Base-by-base conservation (phyloP, 2,888 invertebrate species). In the Tipula unca region DNA sequence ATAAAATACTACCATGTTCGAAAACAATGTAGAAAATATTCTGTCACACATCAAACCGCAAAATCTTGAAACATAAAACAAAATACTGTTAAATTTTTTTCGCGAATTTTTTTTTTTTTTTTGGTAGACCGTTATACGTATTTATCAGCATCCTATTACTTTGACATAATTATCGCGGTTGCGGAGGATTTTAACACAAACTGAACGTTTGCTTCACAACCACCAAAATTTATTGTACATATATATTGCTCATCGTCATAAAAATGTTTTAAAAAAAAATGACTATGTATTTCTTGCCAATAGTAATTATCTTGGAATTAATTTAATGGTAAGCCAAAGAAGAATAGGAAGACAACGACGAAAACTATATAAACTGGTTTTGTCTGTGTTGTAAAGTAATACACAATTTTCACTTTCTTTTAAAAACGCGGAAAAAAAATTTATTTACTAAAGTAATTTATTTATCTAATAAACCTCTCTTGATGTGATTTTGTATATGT, bases 31-130 rank as follows among this genome's bases (percentile, higher is more conserved):
- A 25, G 10, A 69, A 69, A 69, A 69, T 13, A 10, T 69, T 69
- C 69, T 69, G 69, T 69, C 69, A 69, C 69, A 69, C 69, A 69
- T 69, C 69, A 69, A 69, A 69, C 69, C 69, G 69, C 69, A 69
- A 69, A 69, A 69, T 69, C 69, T 69, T 69, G 69, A 25, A 69
- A 69, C 69, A 69, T 69, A 25, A 69, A 69, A 69, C 25, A 69
- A 69, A 69, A 69, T 25, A 25, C 69, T 25, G 69, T 69, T 69
- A 69, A 69, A 69, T 69, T 25, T n/a, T 69, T 69, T 69, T 69
- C 25, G 69, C 69, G 25, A 25, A 25, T n/a, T 3, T n/a, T 14
- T n/a, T 42, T 13, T 48, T 48, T n/a, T 48, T 48, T 69, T 48
- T 69, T 6, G 48, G 48, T 54, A 69, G 69, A 69, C 69, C 69